Conservation (phyloP, 2,113 vertebrate genomes). For the Syngnathoides biaculeatus region DNA sequence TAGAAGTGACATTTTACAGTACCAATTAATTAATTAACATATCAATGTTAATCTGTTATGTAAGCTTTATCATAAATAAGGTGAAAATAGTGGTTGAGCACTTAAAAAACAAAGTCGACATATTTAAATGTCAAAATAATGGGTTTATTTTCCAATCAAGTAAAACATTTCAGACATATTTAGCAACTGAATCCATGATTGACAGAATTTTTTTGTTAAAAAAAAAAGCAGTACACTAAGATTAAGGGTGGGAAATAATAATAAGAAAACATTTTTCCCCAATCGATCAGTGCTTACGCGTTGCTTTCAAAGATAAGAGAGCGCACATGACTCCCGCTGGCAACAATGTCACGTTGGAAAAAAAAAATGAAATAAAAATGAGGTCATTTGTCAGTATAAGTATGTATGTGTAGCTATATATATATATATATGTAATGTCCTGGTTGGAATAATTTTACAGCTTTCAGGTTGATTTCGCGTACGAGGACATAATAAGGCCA, state of each 20-base stretch:
- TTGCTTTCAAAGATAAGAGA: constrained; percentile 35
- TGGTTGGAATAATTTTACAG: constrained; percentile 33
- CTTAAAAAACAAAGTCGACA: constrained; percentile 51
- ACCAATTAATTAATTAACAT: too few relatives aligned
- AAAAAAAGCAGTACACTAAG: constrained; percentile 64
- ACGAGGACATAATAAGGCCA: constrained; percentile 30
- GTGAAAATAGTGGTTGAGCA: background rate
- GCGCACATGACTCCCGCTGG: constrained; percentile 36
- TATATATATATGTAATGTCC: constrained; percentile 46
- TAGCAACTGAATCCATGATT: constrained; percentile 66
- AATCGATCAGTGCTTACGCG: constrained; percentile 65
- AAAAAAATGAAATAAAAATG: constrained; percentile 39
- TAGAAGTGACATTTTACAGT: too few relatives aligned
- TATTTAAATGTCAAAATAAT: constrained; percentile 68
- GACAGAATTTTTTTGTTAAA: constrained; percentile 60
- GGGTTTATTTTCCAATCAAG: constrained; percentile 72
- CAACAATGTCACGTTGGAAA: constrained; percentile 34
- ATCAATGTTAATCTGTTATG: too few relatives aligned
- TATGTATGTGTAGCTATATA: constrained; percentile 29
- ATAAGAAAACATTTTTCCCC: constrained; percentile 37
- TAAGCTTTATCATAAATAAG: too few relatives aligned
- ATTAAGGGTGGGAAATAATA: constrained; percentile 61
- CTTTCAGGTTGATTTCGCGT: constrained; percentile 35
- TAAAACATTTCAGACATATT: constrained; percentile 71
- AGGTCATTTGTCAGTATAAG: constrained; percentile 29